Percentiles rank a stretch among this genome's conserved stretches.
These are phyloP conservation scores for Anoura caudifer DNA, from an alignment of 2,113 vertebrate genomes.

Conservation along the genomic window DNA sequence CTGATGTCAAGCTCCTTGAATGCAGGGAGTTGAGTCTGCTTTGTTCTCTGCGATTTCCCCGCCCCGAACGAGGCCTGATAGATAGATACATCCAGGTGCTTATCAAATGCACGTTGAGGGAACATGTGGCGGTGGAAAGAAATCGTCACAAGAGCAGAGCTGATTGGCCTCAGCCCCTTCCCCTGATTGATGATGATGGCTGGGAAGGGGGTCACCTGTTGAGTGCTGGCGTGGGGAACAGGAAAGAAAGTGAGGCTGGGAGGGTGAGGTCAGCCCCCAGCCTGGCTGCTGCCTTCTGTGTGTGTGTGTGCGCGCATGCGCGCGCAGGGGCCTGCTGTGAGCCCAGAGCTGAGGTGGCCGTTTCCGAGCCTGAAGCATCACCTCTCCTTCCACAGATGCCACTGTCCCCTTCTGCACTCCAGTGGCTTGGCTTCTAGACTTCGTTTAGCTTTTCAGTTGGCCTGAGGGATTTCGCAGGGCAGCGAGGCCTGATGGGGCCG, in stretches of 20 bases:
- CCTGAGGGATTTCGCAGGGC: accelerated
- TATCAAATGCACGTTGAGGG: neutral
- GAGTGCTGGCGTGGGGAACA: too few relatives aligned
- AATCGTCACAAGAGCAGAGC: neutral
- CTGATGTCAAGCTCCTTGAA: neutral
- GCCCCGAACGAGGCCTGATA: neutral
- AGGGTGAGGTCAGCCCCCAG: accelerated
- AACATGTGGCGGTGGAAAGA: too few relatives aligned
- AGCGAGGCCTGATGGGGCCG: accelerated
- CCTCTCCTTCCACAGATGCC: too few relatives aligned
- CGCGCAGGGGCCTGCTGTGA: accelerated
- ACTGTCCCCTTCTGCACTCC: too few relatives aligned
- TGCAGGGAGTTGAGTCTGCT: neutral
- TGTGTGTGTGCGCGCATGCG: too few relatives aligned
- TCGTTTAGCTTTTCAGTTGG: neutral
- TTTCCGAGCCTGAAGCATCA: accelerated
- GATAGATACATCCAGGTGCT: neutral
- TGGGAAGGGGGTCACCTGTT: neutral
- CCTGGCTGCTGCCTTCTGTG: neutral
- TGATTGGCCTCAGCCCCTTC: neutral
- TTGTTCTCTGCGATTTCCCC: neutral
- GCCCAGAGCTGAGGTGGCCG: accelerated
- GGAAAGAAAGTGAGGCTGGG: too few relatives aligned
- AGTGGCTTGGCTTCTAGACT: neutral
- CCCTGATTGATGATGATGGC: neutral